These are phyloP conservation scores for Latheticus oryzae DNA, from an alignment of 2,888 invertebrate species.

Conservation along the genomic window DNA sequence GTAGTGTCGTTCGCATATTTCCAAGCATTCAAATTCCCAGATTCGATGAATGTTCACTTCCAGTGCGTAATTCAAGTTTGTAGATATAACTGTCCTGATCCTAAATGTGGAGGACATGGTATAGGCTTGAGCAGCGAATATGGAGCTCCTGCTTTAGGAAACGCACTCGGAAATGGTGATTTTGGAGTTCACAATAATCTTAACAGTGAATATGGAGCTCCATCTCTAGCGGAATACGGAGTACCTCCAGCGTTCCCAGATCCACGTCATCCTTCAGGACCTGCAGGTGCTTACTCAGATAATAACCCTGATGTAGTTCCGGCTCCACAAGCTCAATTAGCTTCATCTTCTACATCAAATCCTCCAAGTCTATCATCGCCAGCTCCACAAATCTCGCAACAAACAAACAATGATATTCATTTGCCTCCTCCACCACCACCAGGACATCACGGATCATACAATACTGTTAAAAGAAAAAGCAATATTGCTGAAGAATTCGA, in stretches of 20 bases:
- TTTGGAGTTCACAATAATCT: constrained; percentile 63
- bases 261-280: constrained; percentile 88
- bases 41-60: constrained; percentile 97
- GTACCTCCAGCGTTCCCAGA: constrained; percentile 87
- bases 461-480: constrained; percentile 86
- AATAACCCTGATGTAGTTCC: constrained; percentile 84
- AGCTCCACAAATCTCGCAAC: constrained; percentile 69
- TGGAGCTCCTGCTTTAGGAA: constrained; percentile 70
- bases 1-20: constrained; percentile 96
- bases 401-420: constrained; percentile 76
- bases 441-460: constrained; percentile 82
- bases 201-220: constrained; percentile 77
- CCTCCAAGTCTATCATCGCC: constrained; percentile 70
- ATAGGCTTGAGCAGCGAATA: constrained; percentile 73
- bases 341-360: constrained; percentile 77
- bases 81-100: constrained; percentile 92
- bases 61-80: constrained; percentile 96
- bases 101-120: constrained; percentile 80
- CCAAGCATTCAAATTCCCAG: constrained; percentile 97
- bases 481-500: constrained; percentile 76
- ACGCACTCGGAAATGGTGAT: constrained; percentile 61
- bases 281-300: constrained; percentile 85
- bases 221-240: constrained; percentile 76
- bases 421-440: constrained; percentile 87
- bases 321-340: constrained; percentile 83